A percentile compares a stretch with the other conserved stretches of the same genome.
These are phyloP conservation scores for Chrosomus eos DNA, from an alignment of 2,797 vertebrate species.

Conservation along the genomic window DNA sequence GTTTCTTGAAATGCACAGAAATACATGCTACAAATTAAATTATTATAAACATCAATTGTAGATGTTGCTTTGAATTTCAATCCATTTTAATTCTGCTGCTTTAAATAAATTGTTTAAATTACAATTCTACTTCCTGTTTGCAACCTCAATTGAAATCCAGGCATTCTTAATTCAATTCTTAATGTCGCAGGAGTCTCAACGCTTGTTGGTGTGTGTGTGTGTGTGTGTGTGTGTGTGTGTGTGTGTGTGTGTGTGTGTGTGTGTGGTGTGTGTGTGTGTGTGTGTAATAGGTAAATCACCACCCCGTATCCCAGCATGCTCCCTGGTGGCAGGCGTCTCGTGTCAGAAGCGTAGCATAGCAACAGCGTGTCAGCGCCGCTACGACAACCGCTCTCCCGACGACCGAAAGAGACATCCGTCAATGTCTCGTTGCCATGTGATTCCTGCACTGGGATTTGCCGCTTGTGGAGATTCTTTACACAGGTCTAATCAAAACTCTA, in stretches of 20 bases:
- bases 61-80: neutral
- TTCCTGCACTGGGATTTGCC: conserved; percentile 73
- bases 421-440: conserved; percentile 75
- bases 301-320: conserved; percentile 72
- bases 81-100: neutral
- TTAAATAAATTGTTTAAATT: neutral
- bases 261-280: conserved; percentile 59
- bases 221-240: conserved; percentile 47
- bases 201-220: conserved; percentile 28
- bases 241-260: no score
- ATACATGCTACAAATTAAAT: neutral
- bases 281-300: conserved; percentile 75
- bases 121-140: neutral
- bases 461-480: conserved; percentile 65
- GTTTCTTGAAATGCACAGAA: neutral
- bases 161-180: neutral
- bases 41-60: neutral
- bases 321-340: conserved; percentile 77
- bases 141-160: neutral
- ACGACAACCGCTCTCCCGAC: conserved; percentile 73
- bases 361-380: conserved; percentile 77
- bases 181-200: neutral
- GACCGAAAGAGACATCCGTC: conserved; percentile 78
- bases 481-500: conserved; percentile 74
- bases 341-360: conserved; percentile 77